These are phyloP conservation scores for Dreissena polymorpha DNA, from an alignment of 1,140 invertebrate genomes.

Conservation along the genomic window DNA sequence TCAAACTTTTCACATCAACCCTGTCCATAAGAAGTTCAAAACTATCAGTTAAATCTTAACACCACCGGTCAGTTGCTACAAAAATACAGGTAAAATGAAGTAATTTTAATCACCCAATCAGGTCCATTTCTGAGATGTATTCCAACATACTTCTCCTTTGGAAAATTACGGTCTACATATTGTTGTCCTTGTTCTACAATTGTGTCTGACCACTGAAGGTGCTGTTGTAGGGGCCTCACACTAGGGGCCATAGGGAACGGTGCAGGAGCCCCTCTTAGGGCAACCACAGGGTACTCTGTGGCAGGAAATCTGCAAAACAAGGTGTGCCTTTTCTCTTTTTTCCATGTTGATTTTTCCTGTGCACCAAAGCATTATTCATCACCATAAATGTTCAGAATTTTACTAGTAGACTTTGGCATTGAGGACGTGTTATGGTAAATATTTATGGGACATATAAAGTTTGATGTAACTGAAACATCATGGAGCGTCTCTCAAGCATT, in stretches of 20 bases:
- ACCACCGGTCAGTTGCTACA: too few relatives aligned
- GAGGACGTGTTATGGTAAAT: neutral
- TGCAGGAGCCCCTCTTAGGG: slow-evolving; percentile 92
- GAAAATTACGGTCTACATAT: slow-evolving; percentile 89
- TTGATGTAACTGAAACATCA: too few relatives aligned
- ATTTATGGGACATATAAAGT: neutral
- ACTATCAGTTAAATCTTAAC: too few relatives aligned
- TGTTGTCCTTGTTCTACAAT: slow-evolving; percentile 85
- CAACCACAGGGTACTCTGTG: slow-evolving; percentile 85
- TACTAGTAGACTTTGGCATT: too few relatives aligned
- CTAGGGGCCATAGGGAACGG: slow-evolving; percentile 94
- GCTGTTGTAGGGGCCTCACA: slow-evolving; percentile 91
- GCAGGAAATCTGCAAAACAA: slow-evolving; percentile 83
- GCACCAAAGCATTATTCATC: too few relatives aligned
- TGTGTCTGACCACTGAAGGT: slow-evolving; percentile 90
- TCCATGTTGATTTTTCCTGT: too few relatives aligned
- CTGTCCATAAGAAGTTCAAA: too few relatives aligned
- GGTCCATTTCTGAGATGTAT: slow-evolving; percentile 97
- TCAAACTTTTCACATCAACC: too few relatives aligned
- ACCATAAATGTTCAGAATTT: too few relatives aligned
- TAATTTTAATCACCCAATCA: slow-evolving; percentile 89
- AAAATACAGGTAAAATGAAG: too few relatives aligned
- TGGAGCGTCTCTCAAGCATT: too few relatives aligned
- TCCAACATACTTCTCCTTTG: slow-evolving; percentile 89
- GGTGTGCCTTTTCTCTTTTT: neutral